These are phyloP conservation scores for Cardinalis cardinalis DNA, from an alignment of 2,113 vertebrate genomes.

Conservation along the genomic window DNA sequence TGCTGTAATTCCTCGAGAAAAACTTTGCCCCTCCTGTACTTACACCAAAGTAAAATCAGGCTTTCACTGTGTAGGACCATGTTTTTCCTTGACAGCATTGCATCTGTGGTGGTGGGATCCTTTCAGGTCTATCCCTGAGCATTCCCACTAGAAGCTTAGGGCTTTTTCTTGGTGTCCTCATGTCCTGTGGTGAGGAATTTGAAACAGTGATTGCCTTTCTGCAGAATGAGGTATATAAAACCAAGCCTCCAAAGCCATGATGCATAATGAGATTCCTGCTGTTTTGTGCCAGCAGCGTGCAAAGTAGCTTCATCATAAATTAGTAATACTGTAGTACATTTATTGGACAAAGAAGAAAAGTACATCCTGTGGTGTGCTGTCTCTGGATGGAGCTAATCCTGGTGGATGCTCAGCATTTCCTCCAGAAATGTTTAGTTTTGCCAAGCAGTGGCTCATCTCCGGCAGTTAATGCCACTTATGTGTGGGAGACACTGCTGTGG, in stretches of 20 bases:
- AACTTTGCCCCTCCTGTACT: neutral
- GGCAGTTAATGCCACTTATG: neutral
- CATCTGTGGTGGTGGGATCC: neutral
- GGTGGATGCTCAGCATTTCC: neutral
- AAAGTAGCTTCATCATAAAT: conserved; percentile 5
- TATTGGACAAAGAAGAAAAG: neutral
- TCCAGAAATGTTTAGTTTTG: neutral
- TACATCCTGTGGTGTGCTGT: neutral
- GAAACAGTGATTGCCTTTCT: neutral
- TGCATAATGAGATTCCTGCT: neutral
- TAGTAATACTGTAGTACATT: neutral
- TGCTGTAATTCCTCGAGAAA: neutral
- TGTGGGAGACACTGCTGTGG: neutral
- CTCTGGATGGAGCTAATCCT: neutral
- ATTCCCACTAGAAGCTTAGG: neutral
- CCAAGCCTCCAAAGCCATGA: neutral
- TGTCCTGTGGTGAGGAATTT: neutral
- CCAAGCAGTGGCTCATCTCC: neutral
- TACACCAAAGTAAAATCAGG: neutral
- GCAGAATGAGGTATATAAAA: neutral
- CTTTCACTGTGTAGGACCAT: neutral
- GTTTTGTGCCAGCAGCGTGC: neutral
- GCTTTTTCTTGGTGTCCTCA: neutral
- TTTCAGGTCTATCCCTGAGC: neutral
- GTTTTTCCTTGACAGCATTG: neutral